These are phyloP conservation scores for Apis dorsata DNA, from an alignment of 1,140 invertebrate genomes.

Conservation along the genomic window DNA sequence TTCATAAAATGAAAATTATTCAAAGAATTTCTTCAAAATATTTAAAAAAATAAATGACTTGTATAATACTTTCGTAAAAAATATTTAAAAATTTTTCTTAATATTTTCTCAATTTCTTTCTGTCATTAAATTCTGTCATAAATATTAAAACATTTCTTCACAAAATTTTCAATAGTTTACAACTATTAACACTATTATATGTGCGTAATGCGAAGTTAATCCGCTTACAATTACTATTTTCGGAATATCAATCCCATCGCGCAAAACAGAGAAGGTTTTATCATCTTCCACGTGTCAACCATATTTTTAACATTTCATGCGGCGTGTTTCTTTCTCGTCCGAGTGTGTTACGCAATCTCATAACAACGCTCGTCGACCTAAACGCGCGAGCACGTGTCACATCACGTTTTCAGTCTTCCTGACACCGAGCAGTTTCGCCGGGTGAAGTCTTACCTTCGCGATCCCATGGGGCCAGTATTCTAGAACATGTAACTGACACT, in stretches of 20 bases:
- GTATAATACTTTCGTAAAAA: too few relatives aligned
- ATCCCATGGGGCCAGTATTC: slow-evolving; percentile 74
- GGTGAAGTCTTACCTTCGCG: slow-evolving; percentile 68
- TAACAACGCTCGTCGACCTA: slow-evolving; percentile 59
- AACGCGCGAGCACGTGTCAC: slow-evolving; percentile 68
- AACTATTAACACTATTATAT: too few relatives aligned
- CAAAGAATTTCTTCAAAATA: neutral
- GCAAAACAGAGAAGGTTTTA: neutral
- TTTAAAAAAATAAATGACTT: neutral
- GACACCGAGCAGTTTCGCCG: slow-evolving; percentile 55
- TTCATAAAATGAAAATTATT: neutral
- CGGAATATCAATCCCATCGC: too few relatives aligned
- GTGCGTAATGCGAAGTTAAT: too few relatives aligned
- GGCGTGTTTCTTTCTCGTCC: neutral
- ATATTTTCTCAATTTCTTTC: too few relatives aligned
- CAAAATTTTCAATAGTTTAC: too few relatives aligned
- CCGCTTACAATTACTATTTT: neutral
- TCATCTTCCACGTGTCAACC: neutral
- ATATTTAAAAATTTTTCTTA: too few relatives aligned
- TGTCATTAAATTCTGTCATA: too few relatives aligned
- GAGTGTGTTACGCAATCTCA: slow-evolving; percentile 39
- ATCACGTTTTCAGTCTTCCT: slow-evolving; percentile 68
- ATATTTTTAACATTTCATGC: slow-evolving; percentile 6
- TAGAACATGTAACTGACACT: slow-evolving; percentile 75
- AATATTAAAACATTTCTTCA: too few relatives aligned